phyloP scores from a whole-genome alignment of 1,140 invertebrate genomes.

The Cotesia chilonis region DNA sequence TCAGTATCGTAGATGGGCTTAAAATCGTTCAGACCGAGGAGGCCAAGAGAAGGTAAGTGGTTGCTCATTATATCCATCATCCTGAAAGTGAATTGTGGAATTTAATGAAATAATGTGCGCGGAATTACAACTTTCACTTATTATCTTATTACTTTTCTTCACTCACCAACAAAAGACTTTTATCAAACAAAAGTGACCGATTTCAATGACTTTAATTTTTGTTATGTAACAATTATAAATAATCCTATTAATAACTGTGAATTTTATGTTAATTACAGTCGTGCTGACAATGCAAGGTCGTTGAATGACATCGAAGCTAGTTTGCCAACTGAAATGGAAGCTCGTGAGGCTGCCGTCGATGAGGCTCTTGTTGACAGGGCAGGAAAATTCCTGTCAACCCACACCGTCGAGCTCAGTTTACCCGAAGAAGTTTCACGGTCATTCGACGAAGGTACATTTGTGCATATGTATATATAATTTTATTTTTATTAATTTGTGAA shows the following conservation, averaged over 20 bases:
- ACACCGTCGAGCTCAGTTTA: constrained; percentile 80
- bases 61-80: constrained; percentile 4
- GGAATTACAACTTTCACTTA: background rate
- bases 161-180: too few species aligned
- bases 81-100: background rate
- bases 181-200: too few species aligned
- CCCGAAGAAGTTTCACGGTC: constrained; percentile 73
- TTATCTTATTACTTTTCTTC: too few species aligned
- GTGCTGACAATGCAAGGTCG: constrained; percentile 65
- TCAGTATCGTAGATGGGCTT: constrained; percentile 73
- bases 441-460: constrained; percentile 64
- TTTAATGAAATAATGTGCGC: background rate
- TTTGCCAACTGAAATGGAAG: constrained; percentile 74
- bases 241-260: background rate
- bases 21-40: constrained; percentile 74
- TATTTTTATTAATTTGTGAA: too few species aligned
- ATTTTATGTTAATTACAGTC: constrained; percentile 51
- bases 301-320: constrained; percentile 66
- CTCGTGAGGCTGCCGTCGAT: constrained; percentile 79
- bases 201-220: background rate
- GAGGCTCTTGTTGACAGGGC: constrained; percentile 78
- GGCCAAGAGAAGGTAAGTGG: constrained; percentile 58
- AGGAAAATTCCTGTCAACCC: constrained; percentile 78
- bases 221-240: background rate
- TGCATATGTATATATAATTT: too few species aligned